These are phyloP conservation scores for Mythimna impura DNA, from an alignment of 2,888 invertebrate species.

Conservation along the genomic window DNA sequence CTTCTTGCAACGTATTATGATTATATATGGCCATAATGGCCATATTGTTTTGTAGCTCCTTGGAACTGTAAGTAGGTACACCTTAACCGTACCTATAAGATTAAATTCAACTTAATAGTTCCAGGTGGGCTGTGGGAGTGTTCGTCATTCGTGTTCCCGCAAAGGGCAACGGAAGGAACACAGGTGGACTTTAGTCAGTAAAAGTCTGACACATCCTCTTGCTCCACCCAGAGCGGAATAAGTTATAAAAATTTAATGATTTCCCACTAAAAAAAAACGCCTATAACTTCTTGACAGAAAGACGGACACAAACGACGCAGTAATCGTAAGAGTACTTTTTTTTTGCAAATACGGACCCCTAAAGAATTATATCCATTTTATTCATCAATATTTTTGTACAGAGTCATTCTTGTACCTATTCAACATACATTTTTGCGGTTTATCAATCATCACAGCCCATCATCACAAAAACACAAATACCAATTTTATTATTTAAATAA, in stretches of 20 bases:
- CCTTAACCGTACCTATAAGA: too few relatives aligned
- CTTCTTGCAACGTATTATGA: background rate
- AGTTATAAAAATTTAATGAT: background rate
- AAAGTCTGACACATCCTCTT: too few relatives aligned
- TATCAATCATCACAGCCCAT: background rate
- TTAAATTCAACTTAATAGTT: background rate
- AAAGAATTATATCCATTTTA: background rate
- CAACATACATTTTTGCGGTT: background rate
- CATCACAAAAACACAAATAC: slow-evolving; percentile 10
- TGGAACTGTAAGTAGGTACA: too few relatives aligned
- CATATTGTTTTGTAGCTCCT: background rate
- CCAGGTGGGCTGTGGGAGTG: too few relatives aligned
- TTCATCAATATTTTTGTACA: background rate
- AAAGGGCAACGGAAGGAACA: too few relatives aligned
- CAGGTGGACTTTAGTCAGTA: too few relatives aligned
- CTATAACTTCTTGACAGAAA: background rate
- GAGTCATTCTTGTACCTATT: background rate
- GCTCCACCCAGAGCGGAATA: too few relatives aligned
- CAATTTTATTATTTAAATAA: background rate
- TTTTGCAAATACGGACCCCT: background rate
- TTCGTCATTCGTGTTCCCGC: too few relatives aligned
- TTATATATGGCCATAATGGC: background rate
- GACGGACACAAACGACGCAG: background rate
- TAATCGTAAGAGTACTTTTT: background rate
- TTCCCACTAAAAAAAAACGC: background rate